A percentile compares a stretch with the other conserved stretches of the same genome.
These are phyloP conservation scores for Seriola rivoliana DNA, from an alignment of 2,113 vertebrate species.

Conservation along the genomic window DNA sequence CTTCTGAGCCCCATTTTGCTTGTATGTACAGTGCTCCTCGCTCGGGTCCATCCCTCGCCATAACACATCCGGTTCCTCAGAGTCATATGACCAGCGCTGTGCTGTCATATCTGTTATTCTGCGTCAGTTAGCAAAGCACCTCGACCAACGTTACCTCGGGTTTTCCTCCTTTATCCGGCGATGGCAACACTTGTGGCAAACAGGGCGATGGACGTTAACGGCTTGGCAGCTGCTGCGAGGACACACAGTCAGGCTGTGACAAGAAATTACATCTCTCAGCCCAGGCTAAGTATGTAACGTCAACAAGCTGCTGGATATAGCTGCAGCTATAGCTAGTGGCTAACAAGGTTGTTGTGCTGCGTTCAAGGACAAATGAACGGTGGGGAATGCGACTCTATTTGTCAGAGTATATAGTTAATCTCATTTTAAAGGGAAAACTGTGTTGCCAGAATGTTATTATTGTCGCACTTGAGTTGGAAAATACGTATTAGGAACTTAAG, in stretches of 20 bases:
- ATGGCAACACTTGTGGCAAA: slow-evolving; percentile 85
- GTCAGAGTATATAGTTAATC: fast-evolving
- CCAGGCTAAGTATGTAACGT: slow-evolving; percentile 82
- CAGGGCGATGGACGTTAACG: slow-evolving; percentile 82
- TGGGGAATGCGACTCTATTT: fast-evolving
- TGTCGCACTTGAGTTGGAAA: background rate
- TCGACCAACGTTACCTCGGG: background rate
- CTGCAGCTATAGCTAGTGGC: slow-evolving; percentile 9
- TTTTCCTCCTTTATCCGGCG: slow-evolving; percentile 18
- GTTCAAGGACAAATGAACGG: background rate
- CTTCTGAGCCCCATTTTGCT: background rate
- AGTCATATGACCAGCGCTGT: slow-evolving; percentile 78
- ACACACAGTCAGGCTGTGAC: slow-evolving; percentile 86
- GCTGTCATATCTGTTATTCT: slow-evolving; percentile 49
- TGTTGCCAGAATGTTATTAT: fast-evolving
- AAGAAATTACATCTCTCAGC: slow-evolving; percentile 88
- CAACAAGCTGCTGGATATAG: slow-evolving; percentile 14
- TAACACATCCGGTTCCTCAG: slow-evolving; percentile 63
- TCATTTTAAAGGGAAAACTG: background rate
- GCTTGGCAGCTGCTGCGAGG: slow-evolving; percentile 80
- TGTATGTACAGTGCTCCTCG: background rate
- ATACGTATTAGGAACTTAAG: background rate
- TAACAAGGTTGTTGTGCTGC: slow-evolving; percentile 41
- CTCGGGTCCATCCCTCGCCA: background rate
- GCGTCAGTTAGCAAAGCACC: slow-evolving; percentile 22